phyloP scores from a whole-genome alignment of 1,140 invertebrate species.

The Bombus consobrinus region DNA sequence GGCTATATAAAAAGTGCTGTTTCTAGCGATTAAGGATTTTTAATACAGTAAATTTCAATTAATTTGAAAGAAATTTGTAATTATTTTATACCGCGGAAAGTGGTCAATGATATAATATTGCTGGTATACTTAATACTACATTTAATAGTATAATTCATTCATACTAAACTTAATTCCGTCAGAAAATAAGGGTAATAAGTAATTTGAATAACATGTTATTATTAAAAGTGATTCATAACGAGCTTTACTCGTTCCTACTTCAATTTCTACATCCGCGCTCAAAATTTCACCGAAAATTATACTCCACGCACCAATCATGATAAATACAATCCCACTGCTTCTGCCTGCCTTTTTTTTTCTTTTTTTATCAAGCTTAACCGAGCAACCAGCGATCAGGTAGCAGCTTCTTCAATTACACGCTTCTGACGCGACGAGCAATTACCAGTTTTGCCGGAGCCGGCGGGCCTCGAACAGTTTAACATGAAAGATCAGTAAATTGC shows the following conservation, averaged over 20 bases:
- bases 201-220: neutral
- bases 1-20: neutral
- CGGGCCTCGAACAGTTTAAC: constrained; percentile 20
- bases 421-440: constrained; percentile 27
- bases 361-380: constrained; percentile 6
- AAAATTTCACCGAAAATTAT: constrained; percentile 8
- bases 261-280: neutral
- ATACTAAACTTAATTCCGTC: neutral
- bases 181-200: neutral
- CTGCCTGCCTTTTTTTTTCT: neutral
- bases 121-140: too few species aligned
- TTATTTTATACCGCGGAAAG: too few species aligned
- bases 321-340: neutral
- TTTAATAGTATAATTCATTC: neutral
- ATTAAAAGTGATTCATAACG: neutral
- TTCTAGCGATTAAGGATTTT: neutral
- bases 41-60: neutral
- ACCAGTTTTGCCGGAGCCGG: constrained; percentile 21
- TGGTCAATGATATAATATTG: too few species aligned
- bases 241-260: neutral
- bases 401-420: constrained; percentile 37
- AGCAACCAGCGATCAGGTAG: constrained; percentile 23
- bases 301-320: neutral
- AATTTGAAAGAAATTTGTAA: too few species aligned
- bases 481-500: constrained; percentile 31